phyloP scores from a whole-genome alignment of 2,888 invertebrate species.

The Allygus modestus region DNA sequence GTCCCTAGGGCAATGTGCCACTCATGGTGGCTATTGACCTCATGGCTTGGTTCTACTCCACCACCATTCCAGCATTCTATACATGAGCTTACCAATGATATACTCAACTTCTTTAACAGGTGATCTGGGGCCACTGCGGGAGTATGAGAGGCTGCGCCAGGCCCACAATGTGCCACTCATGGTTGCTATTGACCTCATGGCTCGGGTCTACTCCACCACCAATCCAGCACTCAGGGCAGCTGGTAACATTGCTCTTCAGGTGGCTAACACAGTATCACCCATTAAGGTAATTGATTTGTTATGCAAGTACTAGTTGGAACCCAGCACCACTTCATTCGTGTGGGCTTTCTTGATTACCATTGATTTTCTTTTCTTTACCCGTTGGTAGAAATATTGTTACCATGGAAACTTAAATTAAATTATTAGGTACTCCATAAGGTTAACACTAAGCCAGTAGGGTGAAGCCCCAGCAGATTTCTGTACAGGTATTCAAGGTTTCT shows the following conservation, averaged over 20 bases:
- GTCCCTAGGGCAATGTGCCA: slow-evolving; percentile 93
- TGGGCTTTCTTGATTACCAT: too few relatives aligned
- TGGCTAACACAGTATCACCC: slow-evolving; percentile 85
- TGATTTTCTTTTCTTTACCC: too few relatives aligned
- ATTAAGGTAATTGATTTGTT: slow-evolving; percentile 89
- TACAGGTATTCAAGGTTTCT: too few relatives aligned
- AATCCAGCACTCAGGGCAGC: slow-evolving; percentile 86
- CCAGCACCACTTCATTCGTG: background rate
- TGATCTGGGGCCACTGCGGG: slow-evolving; percentile 1
- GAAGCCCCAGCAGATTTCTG: too few relatives aligned
- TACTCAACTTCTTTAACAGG: slow-evolving; percentile 14
- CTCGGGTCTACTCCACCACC: slow-evolving; percentile 84
- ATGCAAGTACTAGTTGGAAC: background rate
- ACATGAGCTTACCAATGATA: too few relatives aligned
- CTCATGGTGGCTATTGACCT: slow-evolving; percentile 93
- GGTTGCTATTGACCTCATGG: slow-evolving; percentile 91
- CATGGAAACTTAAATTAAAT: too few relatives aligned
- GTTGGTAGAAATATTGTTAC: too few relatives aligned
- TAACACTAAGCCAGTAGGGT: too few relatives aligned
- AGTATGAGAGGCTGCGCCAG: slow-evolving; percentile 91
- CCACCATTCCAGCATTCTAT: slow-evolving; percentile 83
- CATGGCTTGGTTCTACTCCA: slow-evolving; percentile 86
- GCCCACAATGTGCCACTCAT: slow-evolving; percentile 93
- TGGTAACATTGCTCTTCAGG: slow-evolving; percentile 88
- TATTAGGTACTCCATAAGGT: too few relatives aligned